Percentiles rank a stretch among this genome's conserved stretches.
Conservation (phyloP, 2,888 invertebrate genomes). For the Orthosia gracilis region DNA sequence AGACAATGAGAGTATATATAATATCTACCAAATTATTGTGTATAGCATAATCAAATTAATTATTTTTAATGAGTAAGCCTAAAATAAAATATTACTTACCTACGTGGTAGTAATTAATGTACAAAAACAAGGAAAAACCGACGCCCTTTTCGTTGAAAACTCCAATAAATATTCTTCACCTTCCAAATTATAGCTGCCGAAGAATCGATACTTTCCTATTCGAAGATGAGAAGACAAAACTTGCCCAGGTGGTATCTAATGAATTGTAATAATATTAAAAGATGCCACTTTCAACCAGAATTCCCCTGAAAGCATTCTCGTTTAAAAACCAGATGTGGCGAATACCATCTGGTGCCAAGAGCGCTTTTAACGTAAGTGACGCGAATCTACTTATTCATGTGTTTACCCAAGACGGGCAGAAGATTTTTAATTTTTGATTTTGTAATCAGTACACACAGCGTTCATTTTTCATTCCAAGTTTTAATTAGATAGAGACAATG, state of each 20-base stretch:
- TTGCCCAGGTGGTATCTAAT: constrained; percentile 37
- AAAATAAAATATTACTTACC: neutral
- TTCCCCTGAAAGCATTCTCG: constrained; percentile 56
- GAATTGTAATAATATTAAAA: constrained; percentile 57
- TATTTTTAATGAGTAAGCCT: neutral
- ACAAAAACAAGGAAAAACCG: neutral
- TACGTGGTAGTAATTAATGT: neutral
- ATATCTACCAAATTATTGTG: no score
- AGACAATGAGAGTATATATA: neutral
- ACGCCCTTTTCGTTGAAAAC: neutral
- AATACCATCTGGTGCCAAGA: constrained; percentile 54
- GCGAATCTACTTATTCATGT: constrained; percentile 57
- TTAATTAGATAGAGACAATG: constrained; percentile 65
- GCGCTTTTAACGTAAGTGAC: constrained; percentile 60
- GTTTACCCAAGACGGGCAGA: constrained; percentile 46
- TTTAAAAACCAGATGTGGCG: constrained; percentile 62
- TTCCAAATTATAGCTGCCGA: neutral
- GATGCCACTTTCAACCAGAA: constrained; percentile 46
- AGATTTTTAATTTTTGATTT: constrained; percentile 58
- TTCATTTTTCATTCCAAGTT: constrained; percentile 64
- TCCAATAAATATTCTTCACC: neutral
- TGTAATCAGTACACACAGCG: constrained; percentile 60
- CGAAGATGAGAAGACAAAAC: neutral
- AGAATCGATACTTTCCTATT: neutral
- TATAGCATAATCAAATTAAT: neutral